Percentiles rank a stretch among this genome's conserved stretches.
Conservation (phyloP, 2,113 vertebrate species). For the Eptesicus fuscus region DNA sequence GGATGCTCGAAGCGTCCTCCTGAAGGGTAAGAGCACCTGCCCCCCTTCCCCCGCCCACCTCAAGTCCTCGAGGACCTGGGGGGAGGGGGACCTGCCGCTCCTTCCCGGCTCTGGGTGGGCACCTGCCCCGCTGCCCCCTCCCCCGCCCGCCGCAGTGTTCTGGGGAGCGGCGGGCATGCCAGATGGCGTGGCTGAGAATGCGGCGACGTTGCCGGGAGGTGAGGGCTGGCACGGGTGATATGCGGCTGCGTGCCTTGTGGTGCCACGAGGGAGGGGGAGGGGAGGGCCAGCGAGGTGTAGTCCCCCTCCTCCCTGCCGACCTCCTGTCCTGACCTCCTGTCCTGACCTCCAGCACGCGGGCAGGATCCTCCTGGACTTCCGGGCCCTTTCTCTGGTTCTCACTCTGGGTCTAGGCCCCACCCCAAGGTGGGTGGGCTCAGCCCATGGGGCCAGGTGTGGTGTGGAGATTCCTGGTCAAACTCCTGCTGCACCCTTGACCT, state of each 20-base stretch:
- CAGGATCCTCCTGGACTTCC: neutral
- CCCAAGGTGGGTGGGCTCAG: neutral
- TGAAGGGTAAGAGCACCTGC: neutral
- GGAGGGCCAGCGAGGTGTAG: constrained; percentile 27
- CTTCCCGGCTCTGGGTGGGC: constrained; percentile 65
- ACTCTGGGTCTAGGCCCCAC: neutral
- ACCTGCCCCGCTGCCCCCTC: constrained; percentile 71
- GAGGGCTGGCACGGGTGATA: constrained; percentile 73
- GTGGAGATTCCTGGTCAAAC: neutral
- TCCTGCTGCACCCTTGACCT: neutral
- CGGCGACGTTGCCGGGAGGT: constrained; percentile 76
- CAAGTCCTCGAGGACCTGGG: neutral
- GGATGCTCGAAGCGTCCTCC: constrained; percentile 18
- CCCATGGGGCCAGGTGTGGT: neutral
- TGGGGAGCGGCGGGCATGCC: constrained; percentile 73
- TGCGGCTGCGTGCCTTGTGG: constrained; percentile 73
- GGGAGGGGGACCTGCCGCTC: constrained; percentile 46
- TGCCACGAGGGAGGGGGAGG: constrained; percentile 64
- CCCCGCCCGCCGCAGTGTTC: constrained; percentile 68
- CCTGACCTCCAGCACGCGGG: neutral
- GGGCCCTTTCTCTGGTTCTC: neutral
- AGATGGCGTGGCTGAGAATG: constrained; percentile 75
- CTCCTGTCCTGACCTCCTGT: constrained; percentile 43
- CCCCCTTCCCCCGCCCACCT: constrained; percentile 34
- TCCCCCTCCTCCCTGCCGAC: neutral